These are phyloP conservation scores for Atractosteus spatula DNA, from an alignment of 2,113 vertebrate genomes.

Conservation along the genomic window DNA sequence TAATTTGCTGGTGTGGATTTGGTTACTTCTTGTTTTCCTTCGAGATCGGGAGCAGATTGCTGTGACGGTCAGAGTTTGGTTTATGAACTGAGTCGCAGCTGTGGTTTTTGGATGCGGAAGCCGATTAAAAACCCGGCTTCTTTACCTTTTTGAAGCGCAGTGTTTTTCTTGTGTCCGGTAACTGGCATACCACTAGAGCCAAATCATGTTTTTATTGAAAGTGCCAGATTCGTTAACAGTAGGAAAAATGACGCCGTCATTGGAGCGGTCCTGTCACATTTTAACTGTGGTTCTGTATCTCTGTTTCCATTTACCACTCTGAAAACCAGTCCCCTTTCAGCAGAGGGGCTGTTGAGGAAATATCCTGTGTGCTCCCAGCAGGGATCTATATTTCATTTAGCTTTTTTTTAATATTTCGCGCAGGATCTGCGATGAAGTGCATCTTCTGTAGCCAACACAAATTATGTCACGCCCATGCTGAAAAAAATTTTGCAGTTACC, in stretches of 20 bases:
- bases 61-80: no score
- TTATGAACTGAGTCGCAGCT: no score
- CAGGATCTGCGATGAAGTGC: constrained; percentile 27
- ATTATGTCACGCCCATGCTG: constrained; percentile 54
- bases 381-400: constrained; percentile 44
- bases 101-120: no score
- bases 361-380: constrained; percentile 46
- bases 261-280: constrained; percentile 14
- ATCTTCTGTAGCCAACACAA: constrained; percentile 38
- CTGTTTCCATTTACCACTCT: constrained; percentile 8
- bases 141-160: constrained; percentile 48
- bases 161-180: constrained; percentile 52
- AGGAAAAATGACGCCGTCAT: constrained; percentile 32
- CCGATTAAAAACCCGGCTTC: constrained; percentile 4
- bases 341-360: constrained; percentile 40
- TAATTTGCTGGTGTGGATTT: no score
- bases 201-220: constrained; percentile 42
- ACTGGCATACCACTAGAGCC: constrained; percentile 45
- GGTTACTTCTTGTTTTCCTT: no score
- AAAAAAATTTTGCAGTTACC: constrained; percentile 41
- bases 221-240: constrained; percentile 48
- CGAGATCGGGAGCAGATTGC: no score
- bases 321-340: no score
- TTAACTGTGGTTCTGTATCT: background rate
- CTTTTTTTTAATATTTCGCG: constrained; percentile 21